phyloP scores from a whole-genome alignment of 1,140 invertebrate species.

The Idris sp. region DNA sequence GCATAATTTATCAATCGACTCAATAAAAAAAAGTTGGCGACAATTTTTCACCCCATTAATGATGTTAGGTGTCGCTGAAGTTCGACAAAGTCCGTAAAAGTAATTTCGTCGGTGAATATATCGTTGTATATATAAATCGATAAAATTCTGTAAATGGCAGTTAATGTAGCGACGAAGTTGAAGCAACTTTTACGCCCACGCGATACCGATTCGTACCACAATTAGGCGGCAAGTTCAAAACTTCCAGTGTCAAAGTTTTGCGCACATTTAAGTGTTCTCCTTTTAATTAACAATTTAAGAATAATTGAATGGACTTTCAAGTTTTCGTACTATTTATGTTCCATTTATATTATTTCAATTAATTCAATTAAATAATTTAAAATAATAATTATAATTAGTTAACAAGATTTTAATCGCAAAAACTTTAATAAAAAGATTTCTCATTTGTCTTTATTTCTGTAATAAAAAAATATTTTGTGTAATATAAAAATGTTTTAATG shows the following conservation, averaged over 20 bases:
- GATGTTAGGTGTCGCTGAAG: conserved; percentile 25
- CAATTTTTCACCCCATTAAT: conserved; percentile 27
- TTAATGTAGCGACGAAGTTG: conserved; percentile 41
- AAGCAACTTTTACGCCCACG: conserved; percentile 44
- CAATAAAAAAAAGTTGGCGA: conserved; percentile 10
- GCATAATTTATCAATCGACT: conserved; percentile 29
- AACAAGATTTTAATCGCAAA: too few relatives aligned
- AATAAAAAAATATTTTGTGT: too few relatives aligned
- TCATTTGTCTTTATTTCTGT: too few relatives aligned
- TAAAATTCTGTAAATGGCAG: conserved; percentile 36
- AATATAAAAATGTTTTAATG: conserved; percentile 14
- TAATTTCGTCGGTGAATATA: conserved; percentile 37
- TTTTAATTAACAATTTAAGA: too few relatives aligned
- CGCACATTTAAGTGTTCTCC: too few relatives aligned
- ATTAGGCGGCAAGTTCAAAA: conserved; percentile 50
- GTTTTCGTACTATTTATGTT: too few relatives aligned
- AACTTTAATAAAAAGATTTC: too few relatives aligned
- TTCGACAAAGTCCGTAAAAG: conserved; percentile 34
- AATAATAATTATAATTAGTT: too few relatives aligned
- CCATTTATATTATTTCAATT: conserved; percentile 6
- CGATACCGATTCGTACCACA: conserved; percentile 16
- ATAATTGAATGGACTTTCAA: too few relatives aligned
- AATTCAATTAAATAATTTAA: neutral
- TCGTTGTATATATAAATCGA: conserved; percentile 33
- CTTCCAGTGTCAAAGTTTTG: conserved; percentile 13